A percentile compares a stretch with the other conserved stretches of the same genome.
phyloP scores from a whole-genome alignment of 2,113 vertebrate genomes.

The Gobius niger region DNA sequence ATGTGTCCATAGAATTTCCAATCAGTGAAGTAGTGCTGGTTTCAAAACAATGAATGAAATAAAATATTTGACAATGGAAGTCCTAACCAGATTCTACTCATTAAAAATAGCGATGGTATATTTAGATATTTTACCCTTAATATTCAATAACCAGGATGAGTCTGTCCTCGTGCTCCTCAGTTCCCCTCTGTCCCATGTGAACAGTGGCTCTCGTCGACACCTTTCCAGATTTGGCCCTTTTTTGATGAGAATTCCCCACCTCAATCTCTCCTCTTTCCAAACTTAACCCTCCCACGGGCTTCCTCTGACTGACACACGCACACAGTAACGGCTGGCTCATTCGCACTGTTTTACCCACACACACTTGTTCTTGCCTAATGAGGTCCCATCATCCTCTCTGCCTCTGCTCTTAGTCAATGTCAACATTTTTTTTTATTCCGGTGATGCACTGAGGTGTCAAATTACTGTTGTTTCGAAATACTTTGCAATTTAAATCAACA shows the following conservation, averaged over 20 bases:
- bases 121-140: not conserved
- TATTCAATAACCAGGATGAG: conserved; percentile 1
- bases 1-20: no score
- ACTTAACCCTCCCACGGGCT: conserved; percentile 70
- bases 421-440: conserved; percentile 37
- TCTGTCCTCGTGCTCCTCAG: conserved; percentile 13
- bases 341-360: conserved; percentile 10
- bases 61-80: not conserved
- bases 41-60: no score
- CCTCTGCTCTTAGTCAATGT: conserved; percentile 40
- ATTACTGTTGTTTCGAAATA: conserved; percentile 23
- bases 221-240: conserved; percentile 74
- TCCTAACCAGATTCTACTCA: not conserved
- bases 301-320: conserved; percentile 43
- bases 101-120: not conserved
- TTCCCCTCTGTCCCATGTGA: conserved; percentile 50
- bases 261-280: conserved; percentile 76
- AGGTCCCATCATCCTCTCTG: conserved; percentile 58
- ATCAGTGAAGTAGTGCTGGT: no score
- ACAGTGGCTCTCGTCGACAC: conserved; percentile 64
- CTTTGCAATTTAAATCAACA: conserved; percentile 23
- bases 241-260: conserved; percentile 75
- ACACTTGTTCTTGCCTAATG: conserved; percentile 51
- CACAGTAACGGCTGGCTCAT: conserved; percentile 34
- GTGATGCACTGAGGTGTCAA: conserved; percentile 27